phyloP scores from a whole-genome alignment of 2,113 vertebrate species.

The Heterochromis multidens region DNA sequence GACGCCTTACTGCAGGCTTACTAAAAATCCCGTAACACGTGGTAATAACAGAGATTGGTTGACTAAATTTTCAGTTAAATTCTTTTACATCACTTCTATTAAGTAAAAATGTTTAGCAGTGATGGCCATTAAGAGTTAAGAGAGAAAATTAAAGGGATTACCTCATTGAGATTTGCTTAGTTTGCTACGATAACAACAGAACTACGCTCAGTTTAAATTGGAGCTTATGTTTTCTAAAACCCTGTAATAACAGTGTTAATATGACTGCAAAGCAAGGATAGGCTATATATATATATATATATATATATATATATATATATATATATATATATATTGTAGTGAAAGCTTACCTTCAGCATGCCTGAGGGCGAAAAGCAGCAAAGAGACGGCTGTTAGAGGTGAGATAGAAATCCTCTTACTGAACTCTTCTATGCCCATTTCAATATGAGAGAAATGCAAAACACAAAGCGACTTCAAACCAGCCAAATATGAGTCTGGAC shows the following conservation, averaged over 20 bases:
- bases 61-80: no score
- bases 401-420: not conserved
- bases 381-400: not conserved
- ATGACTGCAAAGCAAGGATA: not conserved
- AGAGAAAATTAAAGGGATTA: not conserved
- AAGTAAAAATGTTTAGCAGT: not conserved
- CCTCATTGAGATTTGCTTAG: not conserved
- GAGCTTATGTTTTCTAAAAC: not conserved
- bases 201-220: not conserved
- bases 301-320: no score
- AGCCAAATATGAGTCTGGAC: not conserved
- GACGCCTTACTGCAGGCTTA: no score
- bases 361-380: rapidly evolving
- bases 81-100: not conserved
- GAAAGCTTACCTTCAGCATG: not conserved
- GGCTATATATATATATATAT: not conserved
- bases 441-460: not conserved
- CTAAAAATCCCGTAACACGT: not conserved
- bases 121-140: rapidly evolving
- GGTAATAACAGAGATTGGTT: not conserved
- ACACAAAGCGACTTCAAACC: not conserved
- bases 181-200: not conserved
- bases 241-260: not conserved
- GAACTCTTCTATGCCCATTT: not conserved
- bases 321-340: no score